Evolutionary conservation across 2,888 invertebrate species (phyloP), one percentile per base, ranked within the genome.

Genomic region (Drosophila paucipuncta): DNA sequence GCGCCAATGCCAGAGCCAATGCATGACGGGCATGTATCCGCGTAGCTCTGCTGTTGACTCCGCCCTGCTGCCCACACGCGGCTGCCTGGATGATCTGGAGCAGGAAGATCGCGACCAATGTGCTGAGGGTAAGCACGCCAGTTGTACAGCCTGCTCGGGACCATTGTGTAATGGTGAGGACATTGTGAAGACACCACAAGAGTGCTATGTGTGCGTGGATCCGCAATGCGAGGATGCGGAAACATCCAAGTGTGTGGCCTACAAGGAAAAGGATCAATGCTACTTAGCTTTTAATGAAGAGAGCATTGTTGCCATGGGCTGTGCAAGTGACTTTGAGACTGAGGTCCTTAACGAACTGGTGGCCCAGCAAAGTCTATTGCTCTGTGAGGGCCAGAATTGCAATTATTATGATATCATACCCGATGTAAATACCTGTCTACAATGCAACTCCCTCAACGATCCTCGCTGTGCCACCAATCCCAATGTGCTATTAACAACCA

Each of bases 381-480:
- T 92, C 6, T 93, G 93, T 37, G 78, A 86, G 10, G 91, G 75
- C 4, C 80, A 78, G 22, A 86, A 80, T 25, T 93, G 93, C 64
- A 93, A 93, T 57, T n/a, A 65, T 0, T 80, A 72, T 0, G 55
- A 35, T 0, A 66, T 18, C 0, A 30, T 88, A 2, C 86, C 89
- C 0, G 35, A 55, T 1, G 41, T 86, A 4, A 91, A 81, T 13
- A 73, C 31, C 0, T 93, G 93, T 47, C 73, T 88, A 4, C 78
- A 78, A 2, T 93, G 93, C 68, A 73, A 79, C 65, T 92, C 93
- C 0, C 73, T 63, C 0, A 69, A 39, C 0, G 90, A 93, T 41
- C 35, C 86, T 0, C 79, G 78, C 0, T 93, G 93, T 59, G 93
- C 93, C 13, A 92, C 91, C 1, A 85, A 91, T 64, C 93, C 93